A percentile compares a stretch with the other conserved stretches of the same genome.
These are phyloP conservation scores for Rhopalosiphum padi DNA, from an alignment of 1,140 invertebrate species.

Conservation along the genomic window DNA sequence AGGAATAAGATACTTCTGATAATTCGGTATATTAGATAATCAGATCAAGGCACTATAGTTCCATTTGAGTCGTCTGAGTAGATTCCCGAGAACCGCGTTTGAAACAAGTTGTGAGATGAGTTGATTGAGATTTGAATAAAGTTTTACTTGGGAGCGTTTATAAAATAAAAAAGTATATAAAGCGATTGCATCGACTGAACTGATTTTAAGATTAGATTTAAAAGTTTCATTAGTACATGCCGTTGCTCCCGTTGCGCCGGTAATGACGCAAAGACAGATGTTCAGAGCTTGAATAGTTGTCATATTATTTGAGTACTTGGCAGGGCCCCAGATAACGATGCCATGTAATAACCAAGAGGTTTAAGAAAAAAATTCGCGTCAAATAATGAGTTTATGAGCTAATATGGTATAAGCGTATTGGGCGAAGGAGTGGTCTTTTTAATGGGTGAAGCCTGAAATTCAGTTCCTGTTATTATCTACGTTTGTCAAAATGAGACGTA, in stretches of 20 bases:
- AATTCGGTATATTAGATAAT: background rate
- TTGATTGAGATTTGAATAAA: background rate
- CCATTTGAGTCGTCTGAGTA: background rate
- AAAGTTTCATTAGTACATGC: background rate
- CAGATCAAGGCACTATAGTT: background rate
- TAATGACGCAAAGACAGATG: background rate
- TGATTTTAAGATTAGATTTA: background rate
- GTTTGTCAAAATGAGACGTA: no score
- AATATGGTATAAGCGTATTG: no score
- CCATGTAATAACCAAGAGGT: no score
- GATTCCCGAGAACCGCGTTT: background rate
- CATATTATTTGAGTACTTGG: no score
- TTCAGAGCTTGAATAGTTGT: background rate
- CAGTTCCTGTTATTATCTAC: no score
- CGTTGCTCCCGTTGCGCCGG: background rate
- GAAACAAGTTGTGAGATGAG: background rate
- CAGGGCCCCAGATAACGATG: no score
- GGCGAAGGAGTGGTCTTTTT: no score
- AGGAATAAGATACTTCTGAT: background rate
- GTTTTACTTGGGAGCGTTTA: background rate
- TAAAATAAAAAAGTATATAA: background rate
- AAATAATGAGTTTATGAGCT: no score
- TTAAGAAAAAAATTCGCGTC: no score
- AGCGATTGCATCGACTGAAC: background rate
- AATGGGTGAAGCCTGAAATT: no score